Base-by-base conservation (phyloP, 2,797 vertebrate species). In the Hapalemur alaotrensis region DNA sequence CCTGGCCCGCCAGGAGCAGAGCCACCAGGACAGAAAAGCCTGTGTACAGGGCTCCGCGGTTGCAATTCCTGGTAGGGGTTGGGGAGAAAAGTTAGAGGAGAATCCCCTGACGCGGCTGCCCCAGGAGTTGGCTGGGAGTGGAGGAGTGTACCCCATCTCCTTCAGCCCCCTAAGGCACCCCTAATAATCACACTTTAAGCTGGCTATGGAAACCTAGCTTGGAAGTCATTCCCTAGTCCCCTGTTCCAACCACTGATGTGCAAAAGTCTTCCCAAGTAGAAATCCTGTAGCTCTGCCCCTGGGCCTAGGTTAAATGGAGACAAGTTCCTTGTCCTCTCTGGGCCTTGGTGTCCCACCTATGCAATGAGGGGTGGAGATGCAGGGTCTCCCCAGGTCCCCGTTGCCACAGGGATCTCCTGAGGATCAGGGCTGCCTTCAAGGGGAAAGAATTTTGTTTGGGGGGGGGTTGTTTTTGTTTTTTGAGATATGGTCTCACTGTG, bases 1-100 rank as follows among this genome's bases (percentile, higher is more conserved):
- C 99, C 98, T 99, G 99, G 92, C 99, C 99, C 0, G 98, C 99
- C 46, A 99, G 96, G 63, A 99, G 99, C 96, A 99, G 98, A 69
- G 99, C 99, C 9, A 99, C 99, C 98, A 99, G 98, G 78, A 99
- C 96, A 0, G 99, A 99, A 87, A 99, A 96, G 0, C 98, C 98
- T 0, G 99, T 98, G 20, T 99, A 95, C 96, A 98, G 98, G 0
- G 99, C 94, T n/a, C 98, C 99, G 4, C 97, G 98, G 4, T 96
- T 97, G 96, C 99, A 98, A 4, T 86, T 97, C 15, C 96, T 96
- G 91, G 93, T 97, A 1, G 78, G 41, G 50, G 0, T 5, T 30
- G 6, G 8, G 20, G 32, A 38, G 10, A 65, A 0, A 52, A 30
- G 32, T 96, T 28, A 93, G 78, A 81, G 54, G 43, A 75, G 38